These are phyloP conservation scores for Amiota minor DNA, from an alignment of 2,888 invertebrate species.

Conservation along the genomic window DNA sequence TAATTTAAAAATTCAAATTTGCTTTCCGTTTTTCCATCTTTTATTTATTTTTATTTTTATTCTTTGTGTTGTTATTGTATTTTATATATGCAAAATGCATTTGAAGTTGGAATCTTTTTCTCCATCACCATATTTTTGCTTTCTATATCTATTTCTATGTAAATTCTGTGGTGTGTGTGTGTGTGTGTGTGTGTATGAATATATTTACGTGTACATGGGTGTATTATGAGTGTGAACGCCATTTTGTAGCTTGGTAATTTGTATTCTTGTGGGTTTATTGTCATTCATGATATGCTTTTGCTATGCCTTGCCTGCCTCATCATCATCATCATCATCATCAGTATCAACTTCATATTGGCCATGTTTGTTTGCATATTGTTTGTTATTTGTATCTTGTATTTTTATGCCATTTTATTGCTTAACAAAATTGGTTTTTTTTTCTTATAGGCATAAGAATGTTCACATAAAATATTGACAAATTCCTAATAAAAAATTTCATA, in stretches of 20 bases:
- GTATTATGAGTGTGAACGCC: conserved; percentile 38
- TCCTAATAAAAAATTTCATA: conserved; percentile 26
- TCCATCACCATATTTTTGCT: too few relatives aligned
- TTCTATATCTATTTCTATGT: not conserved
- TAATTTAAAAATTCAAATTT: conserved; percentile 74
- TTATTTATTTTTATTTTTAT: too few relatives aligned
- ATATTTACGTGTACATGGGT: conserved; percentile 33
- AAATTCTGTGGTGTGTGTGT: conserved; percentile 11
- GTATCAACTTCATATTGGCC: conserved; percentile 44
- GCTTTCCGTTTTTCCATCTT: conserved; percentile 53
- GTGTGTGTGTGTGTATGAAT: conserved; percentile 24
- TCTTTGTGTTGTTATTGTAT: conserved; percentile 48
- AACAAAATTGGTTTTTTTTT: conserved; percentile 22
- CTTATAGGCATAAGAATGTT: not conserved
- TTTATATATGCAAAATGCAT: conserved; percentile 37
- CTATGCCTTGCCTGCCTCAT: conserved; percentile 41
- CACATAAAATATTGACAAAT: conserved; percentile 43
- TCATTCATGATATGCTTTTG: conserved; percentile 45
- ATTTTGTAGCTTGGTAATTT: conserved; percentile 66
- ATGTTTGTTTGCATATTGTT: conserved; percentile 15
- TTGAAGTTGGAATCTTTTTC: too few relatives aligned
- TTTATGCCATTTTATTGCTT: conserved; percentile 36
- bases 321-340: conserved; percentile 42
- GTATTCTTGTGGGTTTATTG: conserved; percentile 69
- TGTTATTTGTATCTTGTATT: conserved; percentile 16